phyloP scores from a whole-genome alignment of 2,113 vertebrate genomes.

The Mastomys coucha region DNA sequence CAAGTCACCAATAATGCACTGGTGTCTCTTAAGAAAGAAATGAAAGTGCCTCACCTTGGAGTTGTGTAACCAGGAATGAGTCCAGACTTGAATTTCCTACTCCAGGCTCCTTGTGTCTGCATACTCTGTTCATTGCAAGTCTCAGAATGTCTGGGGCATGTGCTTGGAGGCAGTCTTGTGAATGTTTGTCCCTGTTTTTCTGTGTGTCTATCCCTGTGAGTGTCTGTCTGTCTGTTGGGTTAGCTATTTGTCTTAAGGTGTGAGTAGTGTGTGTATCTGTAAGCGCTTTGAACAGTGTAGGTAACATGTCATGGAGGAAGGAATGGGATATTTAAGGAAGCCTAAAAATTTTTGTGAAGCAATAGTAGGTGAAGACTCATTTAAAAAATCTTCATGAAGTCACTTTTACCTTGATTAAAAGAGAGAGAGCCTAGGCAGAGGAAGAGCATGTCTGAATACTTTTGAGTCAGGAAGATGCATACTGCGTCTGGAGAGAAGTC shows the following conservation, averaged over 20 bases:
- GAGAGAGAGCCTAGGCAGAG: background rate
- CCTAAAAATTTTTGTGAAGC: constrained; percentile 1
- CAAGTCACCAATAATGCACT: background rate
- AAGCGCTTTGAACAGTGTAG: background rate
- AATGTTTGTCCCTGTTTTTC: background rate
- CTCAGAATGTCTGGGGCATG: background rate
- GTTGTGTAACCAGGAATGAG: background rate
- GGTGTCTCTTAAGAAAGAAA: background rate
- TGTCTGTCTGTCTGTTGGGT: background rate
- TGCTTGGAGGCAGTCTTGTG: background rate
- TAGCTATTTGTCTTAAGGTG: background rate
- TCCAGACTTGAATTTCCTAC: background rate
- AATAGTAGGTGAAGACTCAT: background rate
- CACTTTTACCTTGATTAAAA: background rate
- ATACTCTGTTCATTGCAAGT: background rate
- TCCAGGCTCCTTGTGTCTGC: background rate
- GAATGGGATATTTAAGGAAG: background rate
- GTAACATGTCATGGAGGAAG: background rate
- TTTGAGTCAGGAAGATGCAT: background rate
- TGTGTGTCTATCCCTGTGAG: background rate
- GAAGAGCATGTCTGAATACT: background rate
- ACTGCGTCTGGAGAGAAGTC: background rate
- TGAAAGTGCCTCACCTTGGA: background rate
- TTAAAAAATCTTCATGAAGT: background rate
- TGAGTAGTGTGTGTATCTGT: background rate